Percentiles rank a stretch among this genome's conserved stretches.
Evolutionary conservation across 2,888 invertebrate genomes (phyloP).

Genomic region (Epirrhoe tristata): DNA sequence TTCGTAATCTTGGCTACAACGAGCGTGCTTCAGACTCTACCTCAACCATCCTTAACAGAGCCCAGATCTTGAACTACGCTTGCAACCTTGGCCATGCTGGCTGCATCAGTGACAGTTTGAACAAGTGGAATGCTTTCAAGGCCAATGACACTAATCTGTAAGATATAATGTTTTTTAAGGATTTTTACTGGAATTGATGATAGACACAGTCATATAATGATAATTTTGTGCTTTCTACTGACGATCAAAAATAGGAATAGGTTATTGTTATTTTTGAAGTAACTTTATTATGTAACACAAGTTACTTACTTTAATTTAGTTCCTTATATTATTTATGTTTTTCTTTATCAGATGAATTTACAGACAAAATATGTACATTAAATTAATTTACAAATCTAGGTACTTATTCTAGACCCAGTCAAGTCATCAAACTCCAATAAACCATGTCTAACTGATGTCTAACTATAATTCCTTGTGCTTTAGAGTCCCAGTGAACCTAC

Average conservation of each 20-base stretch:
- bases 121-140: conserved; percentile 65
- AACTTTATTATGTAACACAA: too few species aligned
- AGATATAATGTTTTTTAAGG: conserved; percentile 43
- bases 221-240: too few species aligned
- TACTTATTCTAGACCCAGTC: neutral
- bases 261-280: too few species aligned
- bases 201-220: neutral
- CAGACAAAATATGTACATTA: too few species aligned
- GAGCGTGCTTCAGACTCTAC: conserved; percentile 75
- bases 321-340: too few species aligned
- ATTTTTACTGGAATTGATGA: neutral
- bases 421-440: neutral
- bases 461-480: conserved; percentile 7
- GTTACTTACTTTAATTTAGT: too few species aligned
- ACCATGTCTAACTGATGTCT: neutral
- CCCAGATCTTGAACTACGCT: conserved; percentile 86
- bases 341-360: too few species aligned
- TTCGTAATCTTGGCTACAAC: conserved; percentile 81
- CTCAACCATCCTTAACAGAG: conserved; percentile 85
- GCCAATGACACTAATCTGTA: conserved; percentile 52
- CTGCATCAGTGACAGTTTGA: conserved; percentile 81
- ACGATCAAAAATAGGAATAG: too few species aligned
- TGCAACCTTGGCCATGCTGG: conserved; percentile 86
- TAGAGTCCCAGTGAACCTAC: conserved; percentile 86
- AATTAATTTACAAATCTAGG: too few species aligned